Evolutionary conservation across 2,797 vertebrate species (phyloP), one percentile per base, ranked within the genome.

Genomic region (Discoglossus pictus): DNA sequence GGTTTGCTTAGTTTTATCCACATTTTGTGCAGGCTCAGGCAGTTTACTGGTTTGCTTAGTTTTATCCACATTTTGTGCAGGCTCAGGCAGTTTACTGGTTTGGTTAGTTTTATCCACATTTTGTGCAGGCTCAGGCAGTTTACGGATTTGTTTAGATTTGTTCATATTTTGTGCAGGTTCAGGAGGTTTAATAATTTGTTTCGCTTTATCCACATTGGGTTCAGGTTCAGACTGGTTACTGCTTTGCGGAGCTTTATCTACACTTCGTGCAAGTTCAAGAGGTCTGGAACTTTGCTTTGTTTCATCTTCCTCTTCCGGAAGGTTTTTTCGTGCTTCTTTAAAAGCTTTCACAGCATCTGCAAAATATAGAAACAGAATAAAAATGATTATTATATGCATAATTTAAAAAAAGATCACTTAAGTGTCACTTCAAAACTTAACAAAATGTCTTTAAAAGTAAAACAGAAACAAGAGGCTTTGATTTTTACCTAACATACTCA

Each of bases 271-370:
- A 54, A 48, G 18, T 46, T 24, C 16, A 13, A 34, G 21, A 20
- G 12, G 21, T 31, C 65, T 35, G 46, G 31, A 51, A 50, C 42
- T 36, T 24, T 71, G 66, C 62, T 80, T 73, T 46, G 74, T 52
- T 13, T 67, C 58, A 27, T 25, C 2, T 6, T 47, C 74, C 62
- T 7, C 23, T 72, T 76, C 72, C 38, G 36, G 8, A 63, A 70
- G 25, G 54, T 63, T 79, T 50, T 74, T 82, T 78, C 88, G 89
- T 51, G 76, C 80, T 39, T 89, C 80, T 81, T 89, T 87, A 75
- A 91, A 91, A 64, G 83, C 80, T 77, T 84, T 81, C 35, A 90
- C 78, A 61, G 84, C 84, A 83, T 83, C 90, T 91, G 36, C 15
- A 70, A 61, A 52, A 15, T 16, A 24, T 39, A 27, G 16, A 12